phyloP scores from a whole-genome alignment of 1,140 invertebrate genomes.

The Penaeus indicus region DNA sequence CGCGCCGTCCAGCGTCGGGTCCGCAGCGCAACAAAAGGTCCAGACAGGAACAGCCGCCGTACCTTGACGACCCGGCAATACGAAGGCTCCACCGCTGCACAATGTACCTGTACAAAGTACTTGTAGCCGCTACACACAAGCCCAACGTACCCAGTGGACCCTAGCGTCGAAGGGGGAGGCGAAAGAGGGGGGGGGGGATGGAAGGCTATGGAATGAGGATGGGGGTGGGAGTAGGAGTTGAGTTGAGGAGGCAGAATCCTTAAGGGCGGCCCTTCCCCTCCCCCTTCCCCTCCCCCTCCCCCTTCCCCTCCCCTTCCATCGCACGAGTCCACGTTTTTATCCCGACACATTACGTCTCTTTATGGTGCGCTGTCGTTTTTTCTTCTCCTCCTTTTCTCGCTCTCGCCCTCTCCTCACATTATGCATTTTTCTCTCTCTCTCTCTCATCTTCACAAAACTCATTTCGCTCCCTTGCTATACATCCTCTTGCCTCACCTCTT shows the following conservation, averaged over 20 bases:
- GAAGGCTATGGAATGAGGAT: background rate
- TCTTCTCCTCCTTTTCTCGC: background rate
- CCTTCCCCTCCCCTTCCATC: background rate
- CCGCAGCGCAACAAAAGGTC: too few species aligned
- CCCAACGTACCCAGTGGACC: too few species aligned
- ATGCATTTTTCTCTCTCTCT: background rate
- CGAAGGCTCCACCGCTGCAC: background rate
- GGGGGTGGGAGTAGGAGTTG: background rate
- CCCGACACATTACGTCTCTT: background rate
- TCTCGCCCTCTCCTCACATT: background rate
- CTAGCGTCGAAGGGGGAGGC: background rate
- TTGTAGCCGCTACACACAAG: background rate
- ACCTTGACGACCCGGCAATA: too few species aligned
- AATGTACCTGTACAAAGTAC: slow-evolving; percentile 17
- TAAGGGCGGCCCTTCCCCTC: background rate
- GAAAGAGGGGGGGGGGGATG: background rate
- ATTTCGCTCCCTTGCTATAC: background rate
- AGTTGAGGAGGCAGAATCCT: background rate
- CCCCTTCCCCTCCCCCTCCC: slow-evolving; percentile 17
- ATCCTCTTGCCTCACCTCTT: background rate
- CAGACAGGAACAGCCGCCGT: too few species aligned
- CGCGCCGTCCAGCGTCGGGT: background rate
- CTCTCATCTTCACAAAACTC: background rate
- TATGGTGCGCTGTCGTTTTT: background rate
- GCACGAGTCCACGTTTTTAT: background rate